Evolutionary conservation across 37 sponge, comb jelly and placozoan genomes (phyloP).

Genomic region (Diacarnus erythraeanus): DNA sequence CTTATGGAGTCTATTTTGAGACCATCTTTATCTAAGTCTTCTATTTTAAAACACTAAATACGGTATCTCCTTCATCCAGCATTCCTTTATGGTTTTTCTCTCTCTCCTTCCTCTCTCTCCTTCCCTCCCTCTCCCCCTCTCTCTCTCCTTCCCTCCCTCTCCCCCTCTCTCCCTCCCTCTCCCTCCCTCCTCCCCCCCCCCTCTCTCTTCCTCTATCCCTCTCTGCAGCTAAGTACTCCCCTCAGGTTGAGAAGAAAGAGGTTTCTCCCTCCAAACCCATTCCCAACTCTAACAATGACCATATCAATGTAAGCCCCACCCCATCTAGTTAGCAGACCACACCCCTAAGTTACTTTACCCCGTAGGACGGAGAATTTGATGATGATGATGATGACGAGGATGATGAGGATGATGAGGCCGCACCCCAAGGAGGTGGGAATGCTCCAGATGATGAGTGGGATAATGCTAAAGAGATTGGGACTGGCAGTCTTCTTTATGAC

Average conservation of each 20-base stretch:
- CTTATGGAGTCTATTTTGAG: too few relatives aligned
- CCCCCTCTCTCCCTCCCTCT: too few relatives aligned
- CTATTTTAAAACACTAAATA: too few relatives aligned
- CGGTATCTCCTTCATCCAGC: too few relatives aligned
- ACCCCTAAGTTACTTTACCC: not conserved
- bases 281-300: not conserved
- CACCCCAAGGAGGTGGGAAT: not conserved
- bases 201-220: not conserved
- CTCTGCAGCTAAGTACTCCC: not conserved
- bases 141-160: too few relatives aligned
- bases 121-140: too few relatives aligned
- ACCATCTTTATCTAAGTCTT: too few relatives aligned
- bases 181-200: too few relatives aligned
- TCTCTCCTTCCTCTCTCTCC: too few relatives aligned
- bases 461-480: not conserved
- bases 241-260: not conserved
- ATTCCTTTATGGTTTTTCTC: too few relatives aligned
- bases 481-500: conserved; percentile 44
- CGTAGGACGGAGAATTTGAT: not conserved
- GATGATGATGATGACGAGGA: conserved; percentile 29
- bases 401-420: not conserved
- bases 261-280: not conserved
- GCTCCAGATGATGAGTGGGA: conserved; percentile 34
- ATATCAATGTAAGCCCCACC: conserved; percentile 4
- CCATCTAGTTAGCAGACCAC: not conserved